These are phyloP conservation scores for Xiphophorus couchianus DNA, from an alignment of 2,113 vertebrate genomes.

Conservation along the genomic window DNA sequence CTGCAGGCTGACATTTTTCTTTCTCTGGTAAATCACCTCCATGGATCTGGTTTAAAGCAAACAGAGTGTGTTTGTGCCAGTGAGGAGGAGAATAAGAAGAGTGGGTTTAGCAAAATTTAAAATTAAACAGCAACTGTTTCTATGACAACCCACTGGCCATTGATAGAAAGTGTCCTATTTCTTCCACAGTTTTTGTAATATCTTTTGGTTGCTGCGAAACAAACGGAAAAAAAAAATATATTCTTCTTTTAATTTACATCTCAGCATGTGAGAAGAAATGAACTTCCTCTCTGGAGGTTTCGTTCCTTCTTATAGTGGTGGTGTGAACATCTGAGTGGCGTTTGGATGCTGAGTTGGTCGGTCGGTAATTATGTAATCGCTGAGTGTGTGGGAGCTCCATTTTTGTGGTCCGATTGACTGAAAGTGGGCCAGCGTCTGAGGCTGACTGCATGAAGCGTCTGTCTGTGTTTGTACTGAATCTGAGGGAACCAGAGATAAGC, in stretches of 20 bases:
- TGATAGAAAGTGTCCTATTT: constrained; percentile 30
- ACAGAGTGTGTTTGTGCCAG: background rate
- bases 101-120: constrained; percentile 16
- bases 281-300: constrained; percentile 19
- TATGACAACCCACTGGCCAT: constrained; percentile 32
- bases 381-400: constrained; percentile 68
- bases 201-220: background rate
- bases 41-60: background rate
- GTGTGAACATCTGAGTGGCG: constrained; percentile 40
- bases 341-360: constrained; percentile 27
- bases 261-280: background rate
- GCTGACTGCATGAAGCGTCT: constrained; percentile 45
- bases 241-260: background rate
- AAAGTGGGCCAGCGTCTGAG: constrained; percentile 68
- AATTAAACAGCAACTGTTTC: constrained; percentile 38
- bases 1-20: background rate
- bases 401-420: constrained; percentile 60
- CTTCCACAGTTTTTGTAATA: constrained; percentile 8
- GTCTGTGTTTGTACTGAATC: constrained; percentile 22
- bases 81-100: background rate
- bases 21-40: background rate
- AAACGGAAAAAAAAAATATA: background rate
- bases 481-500: background rate
- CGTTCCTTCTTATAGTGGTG: constrained; percentile 28
- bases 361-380: constrained; percentile 52